Evolutionary conservation across 2,888 invertebrate species (phyloP).

Genomic region (Platerodrilus igneus): DNA sequence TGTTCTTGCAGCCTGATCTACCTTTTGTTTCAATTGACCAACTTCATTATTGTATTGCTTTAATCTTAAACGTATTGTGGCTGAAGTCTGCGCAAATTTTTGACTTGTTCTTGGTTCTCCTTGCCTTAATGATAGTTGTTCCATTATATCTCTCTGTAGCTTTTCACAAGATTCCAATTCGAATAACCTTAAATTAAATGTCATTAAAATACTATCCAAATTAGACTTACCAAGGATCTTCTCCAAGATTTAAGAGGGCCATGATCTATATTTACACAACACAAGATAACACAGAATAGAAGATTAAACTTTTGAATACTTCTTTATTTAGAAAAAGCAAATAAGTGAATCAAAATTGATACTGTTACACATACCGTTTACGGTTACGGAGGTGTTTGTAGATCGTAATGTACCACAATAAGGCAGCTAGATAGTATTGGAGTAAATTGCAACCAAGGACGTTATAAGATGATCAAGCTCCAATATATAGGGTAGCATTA

Average conservation of each 20-base stretch:
- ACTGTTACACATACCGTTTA: too few species aligned
- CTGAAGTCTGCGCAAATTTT: conserved; percentile 56
- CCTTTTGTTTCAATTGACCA: conserved; percentile 53
- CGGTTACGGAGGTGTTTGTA: too few species aligned
- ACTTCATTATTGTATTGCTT: conserved; percentile 61
- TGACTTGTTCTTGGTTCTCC: conserved; percentile 52
- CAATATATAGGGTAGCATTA: too few species aligned
- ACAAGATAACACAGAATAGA: too few species aligned
- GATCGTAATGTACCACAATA: too few species aligned
- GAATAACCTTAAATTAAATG: conserved; percentile 50
- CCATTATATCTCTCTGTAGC: conserved; percentile 59
- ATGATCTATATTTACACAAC: conserved; percentile 38
- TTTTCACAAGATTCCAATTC: conserved; percentile 65
- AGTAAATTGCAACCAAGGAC: too few species aligned
- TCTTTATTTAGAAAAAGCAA: too few species aligned
- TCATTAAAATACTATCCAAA: conserved; percentile 13
- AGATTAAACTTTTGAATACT: too few species aligned
- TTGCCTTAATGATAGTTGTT: conserved; percentile 55
- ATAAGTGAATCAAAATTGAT: too few species aligned
- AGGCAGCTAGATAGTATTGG: too few species aligned
- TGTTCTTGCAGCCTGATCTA: conserved; percentile 49
- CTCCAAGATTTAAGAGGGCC: conserved; percentile 48
- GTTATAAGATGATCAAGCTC: too few species aligned
- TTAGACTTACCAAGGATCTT: conserved; percentile 48
- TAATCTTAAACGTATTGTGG: conserved; percentile 55